A percentile compares a stretch with the other conserved stretches of the same genome.
These are phyloP conservation scores for Frankliniella intonsa DNA, from an alignment of 2,888 invertebrate genomes.

Conservation along the genomic window DNA sequence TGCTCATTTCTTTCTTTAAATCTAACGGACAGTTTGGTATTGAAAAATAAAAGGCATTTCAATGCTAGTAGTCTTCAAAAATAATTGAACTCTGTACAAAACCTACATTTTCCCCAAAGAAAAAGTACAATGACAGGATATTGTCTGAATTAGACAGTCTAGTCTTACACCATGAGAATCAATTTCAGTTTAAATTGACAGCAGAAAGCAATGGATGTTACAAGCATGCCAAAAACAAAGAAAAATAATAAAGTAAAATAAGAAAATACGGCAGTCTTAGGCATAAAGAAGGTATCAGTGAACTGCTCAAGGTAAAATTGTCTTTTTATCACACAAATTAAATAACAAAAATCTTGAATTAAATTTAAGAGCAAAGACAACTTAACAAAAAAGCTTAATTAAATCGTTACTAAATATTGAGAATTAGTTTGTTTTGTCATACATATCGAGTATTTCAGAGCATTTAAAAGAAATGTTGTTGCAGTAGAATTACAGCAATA, in stretches of 20 bases:
- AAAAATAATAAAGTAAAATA: neutral
- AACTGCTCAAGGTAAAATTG: neutral
- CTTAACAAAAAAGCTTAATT: no score
- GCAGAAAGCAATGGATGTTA: neutral
- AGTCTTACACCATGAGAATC: neutral
- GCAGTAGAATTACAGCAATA: neutral
- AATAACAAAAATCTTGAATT: neutral
- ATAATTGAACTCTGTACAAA: conserved; percentile 17
- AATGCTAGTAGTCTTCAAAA: neutral
- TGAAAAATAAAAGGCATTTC: neutral
- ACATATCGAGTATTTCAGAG: neutral
- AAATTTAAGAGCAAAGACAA: neutral
- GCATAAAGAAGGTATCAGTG: neutral
- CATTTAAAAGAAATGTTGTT: neutral
- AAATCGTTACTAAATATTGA: no score
- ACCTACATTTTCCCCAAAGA: neutral
- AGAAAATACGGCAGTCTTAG: neutral
- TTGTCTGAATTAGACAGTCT: neutral
- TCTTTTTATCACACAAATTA: neutral
- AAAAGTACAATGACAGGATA: neutral
- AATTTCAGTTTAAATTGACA: neutral
- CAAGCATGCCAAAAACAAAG: neutral
- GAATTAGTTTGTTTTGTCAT: no score
- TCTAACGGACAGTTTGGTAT: neutral
- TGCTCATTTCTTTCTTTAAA: neutral